Conservation (phyloP, 2,888 invertebrate species). For the Chironomus riparius region DNA sequence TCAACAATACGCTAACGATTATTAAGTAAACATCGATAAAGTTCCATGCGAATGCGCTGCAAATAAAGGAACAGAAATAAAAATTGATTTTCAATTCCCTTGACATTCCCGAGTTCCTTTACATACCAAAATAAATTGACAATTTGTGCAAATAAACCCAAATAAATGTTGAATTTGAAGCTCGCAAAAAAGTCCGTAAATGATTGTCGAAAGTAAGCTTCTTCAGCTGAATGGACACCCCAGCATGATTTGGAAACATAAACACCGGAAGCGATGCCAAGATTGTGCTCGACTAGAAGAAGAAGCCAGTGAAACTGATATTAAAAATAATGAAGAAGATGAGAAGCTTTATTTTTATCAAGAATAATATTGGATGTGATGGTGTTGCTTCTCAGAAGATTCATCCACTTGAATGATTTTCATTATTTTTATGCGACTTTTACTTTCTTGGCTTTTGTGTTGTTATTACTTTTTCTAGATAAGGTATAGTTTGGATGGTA, state of each 20-base stretch:
- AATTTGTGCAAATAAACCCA: slow-evolving; percentile 43
- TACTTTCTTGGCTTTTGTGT: no score
- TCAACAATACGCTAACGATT: slow-evolving; percentile 46
- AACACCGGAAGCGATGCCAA: slow-evolving; percentile 52
- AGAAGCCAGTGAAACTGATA: no score
- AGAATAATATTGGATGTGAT: no score
- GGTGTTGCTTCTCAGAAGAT: no score
- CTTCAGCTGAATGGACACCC: slow-evolving; percentile 32
- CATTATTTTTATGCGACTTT: no score
- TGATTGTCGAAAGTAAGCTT: slow-evolving; percentile 39
- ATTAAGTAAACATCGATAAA: slow-evolving; percentile 59
- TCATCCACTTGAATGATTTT: no score
- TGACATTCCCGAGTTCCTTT: slow-evolving; percentile 32
- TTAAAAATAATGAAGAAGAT: no score
- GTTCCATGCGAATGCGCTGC: slow-evolving; percentile 55
- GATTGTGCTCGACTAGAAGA: slow-evolving; percentile 49
- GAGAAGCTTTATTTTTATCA: no score
- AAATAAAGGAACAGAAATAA: slow-evolving; percentile 33
- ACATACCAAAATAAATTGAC: slow-evolving; percentile 32
- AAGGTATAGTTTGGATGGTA: no score
- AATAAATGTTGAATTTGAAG: slow-evolving; percentile 44
- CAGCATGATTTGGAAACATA: slow-evolving; percentile 44
- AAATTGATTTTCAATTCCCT: slow-evolving; percentile 36
- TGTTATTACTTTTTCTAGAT: no score
- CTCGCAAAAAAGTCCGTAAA: slow-evolving; percentile 47